phyloP scores from a whole-genome alignment of 2,797 vertebrate genomes.

The Amphiprion clarkii region DNA sequence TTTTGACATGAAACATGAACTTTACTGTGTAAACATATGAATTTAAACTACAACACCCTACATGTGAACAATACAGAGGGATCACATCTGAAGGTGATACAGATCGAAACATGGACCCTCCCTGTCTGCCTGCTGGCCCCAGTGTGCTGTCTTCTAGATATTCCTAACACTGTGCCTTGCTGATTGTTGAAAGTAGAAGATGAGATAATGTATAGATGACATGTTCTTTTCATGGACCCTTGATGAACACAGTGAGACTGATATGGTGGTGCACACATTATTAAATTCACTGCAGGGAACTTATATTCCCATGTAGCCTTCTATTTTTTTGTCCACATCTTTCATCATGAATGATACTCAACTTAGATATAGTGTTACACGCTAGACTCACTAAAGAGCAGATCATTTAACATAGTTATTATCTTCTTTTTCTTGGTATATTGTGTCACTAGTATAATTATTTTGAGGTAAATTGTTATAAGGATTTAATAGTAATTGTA shows the following conservation, averaged over 20 bases:
- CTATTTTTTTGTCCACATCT: conserved; percentile 25
- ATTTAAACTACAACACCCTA: too few species aligned
- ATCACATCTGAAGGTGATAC: background rate
- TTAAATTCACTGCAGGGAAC: conserved; percentile 30
- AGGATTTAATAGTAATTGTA: too few species aligned
- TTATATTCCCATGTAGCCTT: conserved; percentile 10
- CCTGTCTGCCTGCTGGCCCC: too few species aligned
- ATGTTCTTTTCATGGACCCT: conserved; percentile 17
- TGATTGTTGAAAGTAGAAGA: background rate
- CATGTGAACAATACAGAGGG: background rate
- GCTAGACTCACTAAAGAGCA: too few species aligned
- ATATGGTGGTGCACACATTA: conserved; percentile 18
- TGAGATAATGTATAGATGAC: conserved; percentile 18
- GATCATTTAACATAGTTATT: background rate
- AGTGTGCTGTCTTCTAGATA: background rate
- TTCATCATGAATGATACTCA: background rate
- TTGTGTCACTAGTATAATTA: background rate
- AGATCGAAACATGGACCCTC: background rate
- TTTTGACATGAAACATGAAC: too few species aligned
- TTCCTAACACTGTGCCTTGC: background rate
- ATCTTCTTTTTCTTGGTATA: background rate
- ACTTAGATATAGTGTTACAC: too few species aligned
- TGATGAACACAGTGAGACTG: conserved; percentile 26
- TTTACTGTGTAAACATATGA: too few species aligned
- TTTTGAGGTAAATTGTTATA: too few species aligned